Base-by-base conservation (phyloP, 2,888 invertebrate species). In the Machimus atricapillus region DNA sequence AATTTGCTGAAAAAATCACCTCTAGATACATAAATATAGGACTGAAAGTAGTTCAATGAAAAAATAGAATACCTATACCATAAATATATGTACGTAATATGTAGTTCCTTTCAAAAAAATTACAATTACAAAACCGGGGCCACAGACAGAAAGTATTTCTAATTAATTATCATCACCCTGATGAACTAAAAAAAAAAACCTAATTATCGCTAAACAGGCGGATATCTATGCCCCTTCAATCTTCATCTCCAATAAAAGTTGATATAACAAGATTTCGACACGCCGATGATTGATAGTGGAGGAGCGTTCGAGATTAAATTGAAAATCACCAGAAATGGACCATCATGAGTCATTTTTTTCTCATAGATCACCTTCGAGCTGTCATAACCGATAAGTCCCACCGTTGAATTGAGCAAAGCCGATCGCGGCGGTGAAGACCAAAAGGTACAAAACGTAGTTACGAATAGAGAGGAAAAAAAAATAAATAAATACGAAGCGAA, bases 201-300 rank as follows among this genome's bases (percentile, higher is more conserved):
- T 66, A 66, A 66, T 66, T 66, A 66, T 66, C 66, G 66, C 27
- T 66, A 66, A 66, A 66, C 12, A 66, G 66, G 66, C 66, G 66
- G 66, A 66, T 66, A 66, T 66, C 23, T 23, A 19, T 66, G 66
- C 66, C 66, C 66, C 66, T 66, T 66, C 66, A 66, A 66, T 66
- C 66, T 66, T 8, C 8, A 23, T 23, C 23, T 23, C 27, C n/a
- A 81, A 23, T 46, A 81, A 31, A 81, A 81, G 46, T 83, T 83
- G 37, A 83, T 83, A 83, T 73, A 66, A 66, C 31, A 43, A 78
- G 52, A 66, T 79, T 79, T 86, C 86, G 86, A 86, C 86, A 86
- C 66, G 78, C 34, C 58, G 66, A 79, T 86, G 86, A 86, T 86
- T 86, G 86, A 86, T 86, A 79, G 58, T 19, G 14, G 14, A 56